Evolutionary conservation across 1,140 invertebrate genomes (phyloP).

Genomic region (Nautilus pompilius): DNA sequence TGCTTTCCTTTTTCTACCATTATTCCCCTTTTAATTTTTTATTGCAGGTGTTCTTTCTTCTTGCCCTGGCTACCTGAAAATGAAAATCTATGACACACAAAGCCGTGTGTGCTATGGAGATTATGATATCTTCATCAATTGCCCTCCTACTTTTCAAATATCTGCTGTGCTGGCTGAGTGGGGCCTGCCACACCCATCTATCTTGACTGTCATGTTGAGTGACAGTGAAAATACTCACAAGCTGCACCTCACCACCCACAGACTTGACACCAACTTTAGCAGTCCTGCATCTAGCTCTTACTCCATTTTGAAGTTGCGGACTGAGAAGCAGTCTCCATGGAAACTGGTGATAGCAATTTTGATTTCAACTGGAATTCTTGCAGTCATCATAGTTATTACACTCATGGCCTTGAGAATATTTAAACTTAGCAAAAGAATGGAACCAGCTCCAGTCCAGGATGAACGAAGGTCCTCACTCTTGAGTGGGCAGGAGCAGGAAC

Average conservation of each 20-base stretch:
- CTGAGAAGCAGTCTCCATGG: neutral
- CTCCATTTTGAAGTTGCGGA: neutral
- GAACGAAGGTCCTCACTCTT: neutral
- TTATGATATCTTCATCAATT: slow-evolving; percentile 3
- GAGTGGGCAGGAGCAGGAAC: neutral
- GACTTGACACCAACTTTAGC: neutral
- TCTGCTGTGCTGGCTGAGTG: neutral
- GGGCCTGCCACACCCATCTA: neutral
- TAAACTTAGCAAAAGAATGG: neutral
- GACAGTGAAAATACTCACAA: neutral
- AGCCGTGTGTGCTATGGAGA: neutral
- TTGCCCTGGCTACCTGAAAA: neutral
- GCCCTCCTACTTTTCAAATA: neutral
- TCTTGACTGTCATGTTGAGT: neutral
- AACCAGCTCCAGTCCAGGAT: neutral
- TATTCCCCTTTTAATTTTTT: neutral
- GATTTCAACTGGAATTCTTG: neutral
- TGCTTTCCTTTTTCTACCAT: too few species aligned
- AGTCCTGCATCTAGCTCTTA: neutral
- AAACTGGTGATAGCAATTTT: slow-evolving; percentile 1
- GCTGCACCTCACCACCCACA: neutral
- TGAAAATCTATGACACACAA: slow-evolving; percentile 1
- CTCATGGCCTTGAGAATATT: neutral
- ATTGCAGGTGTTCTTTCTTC: neutral
- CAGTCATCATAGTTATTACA: neutral